Evolutionary conservation across 2,888 invertebrate species (phyloP), one percentile per base, ranked within the genome.

Genomic region (Lumbricus terrestris): DNA sequence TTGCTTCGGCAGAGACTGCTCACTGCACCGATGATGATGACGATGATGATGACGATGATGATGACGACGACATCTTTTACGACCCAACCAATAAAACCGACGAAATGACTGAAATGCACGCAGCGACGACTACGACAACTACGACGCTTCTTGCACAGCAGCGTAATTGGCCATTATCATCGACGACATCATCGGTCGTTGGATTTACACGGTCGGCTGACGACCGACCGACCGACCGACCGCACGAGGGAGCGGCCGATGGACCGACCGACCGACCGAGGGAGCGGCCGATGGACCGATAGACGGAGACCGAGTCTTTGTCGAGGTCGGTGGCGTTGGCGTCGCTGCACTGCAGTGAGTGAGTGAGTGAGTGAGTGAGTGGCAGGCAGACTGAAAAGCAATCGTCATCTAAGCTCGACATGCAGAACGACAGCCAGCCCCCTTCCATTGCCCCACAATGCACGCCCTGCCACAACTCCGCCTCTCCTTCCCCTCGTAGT

Each of bases 101-200:
- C n/a, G n/a, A 47, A 3, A 8, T 16, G 69, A 69, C 69, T 29
- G 69, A 29, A 69, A 69, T 69, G 13, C 1, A 69, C 69, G 69
- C 69, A 69, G n/a, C 69, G 69, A 69, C 69, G 8, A 69, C 69
- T 0, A 69, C 69, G n/a, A 69, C 69, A 11, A 69, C n/a, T 6
- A 69, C 69, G n/a, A 47, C 47, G 47, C 20, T 23, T 20, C 23
- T 20, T 69, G 4, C 18, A 11, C 69, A n/a, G 69, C n/a, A 69
- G 69, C 69, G 69, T 69, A 69, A 69, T 69, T 69, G 69, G 69
- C n/a, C 69, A 69, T 69, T 69, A 69, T 69, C 69, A 69, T n/a
- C 69, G 29, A 69, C 29, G n/a, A n/a, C 29, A 69, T 29, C 69
- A n/a, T n/a, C 69, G n/a, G 69, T n/a, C 69, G 23, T 47, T 47